Percentiles rank a stretch among this genome's conserved stretches.
Evolutionary conservation across 2,113 vertebrate genomes (phyloP).

Genomic region (Nycticorax nycticorax): DNA sequence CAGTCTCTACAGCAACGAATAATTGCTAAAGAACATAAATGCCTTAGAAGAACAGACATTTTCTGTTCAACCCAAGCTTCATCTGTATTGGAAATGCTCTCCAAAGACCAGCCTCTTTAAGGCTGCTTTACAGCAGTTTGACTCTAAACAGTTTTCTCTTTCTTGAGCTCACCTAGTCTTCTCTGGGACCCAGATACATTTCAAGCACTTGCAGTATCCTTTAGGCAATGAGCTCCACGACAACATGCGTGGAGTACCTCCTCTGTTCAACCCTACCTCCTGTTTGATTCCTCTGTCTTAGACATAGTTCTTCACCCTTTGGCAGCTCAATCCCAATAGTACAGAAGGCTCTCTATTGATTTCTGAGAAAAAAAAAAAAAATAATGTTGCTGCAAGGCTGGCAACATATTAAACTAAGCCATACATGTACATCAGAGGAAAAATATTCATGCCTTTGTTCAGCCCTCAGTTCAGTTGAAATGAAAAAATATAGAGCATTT

Average conservation of each 20-base stretch:
- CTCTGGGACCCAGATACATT: neutral
- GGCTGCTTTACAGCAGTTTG: neutral
- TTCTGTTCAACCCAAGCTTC: neutral
- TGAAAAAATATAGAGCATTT: neutral
- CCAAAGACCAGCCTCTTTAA: neutral
- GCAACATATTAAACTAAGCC: neutral
- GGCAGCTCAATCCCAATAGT: neutral
- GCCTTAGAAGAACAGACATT: neutral
- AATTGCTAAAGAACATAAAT: neutral
- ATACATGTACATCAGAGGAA: neutral
- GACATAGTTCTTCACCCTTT: neutral
- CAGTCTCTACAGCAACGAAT: neutral
- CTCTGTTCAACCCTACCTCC: neutral
- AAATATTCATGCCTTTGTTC: neutral
- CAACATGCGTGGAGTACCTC: neutral
- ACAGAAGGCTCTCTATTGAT: neutral
- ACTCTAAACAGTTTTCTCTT: neutral
- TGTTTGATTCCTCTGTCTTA: neutral
- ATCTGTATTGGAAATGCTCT: neutral
- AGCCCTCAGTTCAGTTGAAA: neutral
- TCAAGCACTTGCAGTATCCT: neutral
- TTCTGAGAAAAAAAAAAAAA: neutral
- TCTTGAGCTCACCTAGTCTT: neutral
- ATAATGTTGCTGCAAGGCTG: neutral
- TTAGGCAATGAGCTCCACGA: neutral